A percentile compares a stretch with the other conserved stretches of the same genome.
Evolutionary conservation across 2,888 invertebrate genomes (phyloP).

Genomic region (Thera obeliscata): DNA sequence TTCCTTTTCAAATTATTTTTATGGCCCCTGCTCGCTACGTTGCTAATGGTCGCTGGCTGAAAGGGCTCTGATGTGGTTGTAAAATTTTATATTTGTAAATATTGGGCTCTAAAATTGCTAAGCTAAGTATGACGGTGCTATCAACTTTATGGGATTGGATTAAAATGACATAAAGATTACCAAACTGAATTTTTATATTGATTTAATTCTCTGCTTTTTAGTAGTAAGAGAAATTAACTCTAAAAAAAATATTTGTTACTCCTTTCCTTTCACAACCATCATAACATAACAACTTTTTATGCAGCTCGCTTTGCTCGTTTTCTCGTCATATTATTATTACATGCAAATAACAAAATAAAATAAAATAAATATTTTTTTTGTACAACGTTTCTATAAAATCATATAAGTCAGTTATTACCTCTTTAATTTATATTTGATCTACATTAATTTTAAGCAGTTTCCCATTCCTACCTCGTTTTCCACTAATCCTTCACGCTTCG

Average conservation of each 20-base stretch:
- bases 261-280: no score
- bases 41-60: conserved; percentile 38
- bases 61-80: conserved; percentile 18
- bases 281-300: background rate
- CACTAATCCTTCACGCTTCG: conserved; percentile 12
- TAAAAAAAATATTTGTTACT: no score
- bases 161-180: background rate
- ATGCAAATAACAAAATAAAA: no score
- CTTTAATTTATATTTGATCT: no score
- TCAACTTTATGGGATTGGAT: background rate
- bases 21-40: conserved; percentile 43
- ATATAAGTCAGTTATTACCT: no score
- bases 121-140: background rate
- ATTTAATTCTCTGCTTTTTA: no score
- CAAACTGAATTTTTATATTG: no score
- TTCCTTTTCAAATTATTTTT: conserved; percentile 53
- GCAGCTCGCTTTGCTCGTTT: background rate
- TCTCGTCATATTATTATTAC: no score
- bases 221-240: no score
- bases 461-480: background rate
- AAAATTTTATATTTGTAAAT: conserved; percentile 27
- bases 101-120: conserved; percentile 19
- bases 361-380: no score
- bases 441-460: background rate
- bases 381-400: no score